Conservation (phyloP, 2,888 invertebrate genomes). For the Andricus quercusramuli region DNA sequence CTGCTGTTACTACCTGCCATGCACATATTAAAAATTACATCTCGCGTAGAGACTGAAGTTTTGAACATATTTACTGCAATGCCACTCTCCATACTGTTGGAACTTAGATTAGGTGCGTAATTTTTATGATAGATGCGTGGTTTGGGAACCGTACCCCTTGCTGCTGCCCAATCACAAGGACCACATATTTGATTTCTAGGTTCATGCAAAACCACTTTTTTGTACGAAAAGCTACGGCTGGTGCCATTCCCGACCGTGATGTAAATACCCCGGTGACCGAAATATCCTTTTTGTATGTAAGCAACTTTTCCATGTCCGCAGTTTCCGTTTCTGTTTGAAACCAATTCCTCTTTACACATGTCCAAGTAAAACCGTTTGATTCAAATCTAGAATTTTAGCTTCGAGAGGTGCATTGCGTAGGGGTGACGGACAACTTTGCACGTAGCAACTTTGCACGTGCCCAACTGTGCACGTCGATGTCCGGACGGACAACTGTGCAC, state of each 20-base stretch:
- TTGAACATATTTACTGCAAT: slow-evolving; percentile 12
- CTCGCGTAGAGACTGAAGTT: neutral
- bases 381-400: neutral
- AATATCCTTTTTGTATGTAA: too few relatives aligned
- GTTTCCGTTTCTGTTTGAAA: neutral
- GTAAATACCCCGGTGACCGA: too few relatives aligned
- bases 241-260: slow-evolving; percentile 12
- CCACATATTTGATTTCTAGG: slow-evolving; percentile 20
- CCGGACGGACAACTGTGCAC: too few relatives aligned
- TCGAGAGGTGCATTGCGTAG: too few relatives aligned
- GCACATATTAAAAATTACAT: slow-evolving; percentile 17
- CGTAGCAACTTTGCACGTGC: too few relatives aligned
- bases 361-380: neutral
- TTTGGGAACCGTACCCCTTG: neutral
- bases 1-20: slow-evolving; percentile 38
- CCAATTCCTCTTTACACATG: neutral
- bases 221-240: slow-evolving; percentile 4
- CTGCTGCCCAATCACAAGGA: slow-evolving; percentile 19
- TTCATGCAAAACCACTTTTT: slow-evolving; percentile 33
- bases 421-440: too few relatives aligned
- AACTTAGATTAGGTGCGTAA: slow-evolving; percentile 23
- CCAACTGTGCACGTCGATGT: too few relatives aligned
- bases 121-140: slow-evolving; percentile 5
- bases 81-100: neutral
- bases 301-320: too few relatives aligned